Evolutionary conservation across 2,113 vertebrate species (phyloP), one percentile per base, ranked within the genome.

Genomic region (Indri indri): DNA sequence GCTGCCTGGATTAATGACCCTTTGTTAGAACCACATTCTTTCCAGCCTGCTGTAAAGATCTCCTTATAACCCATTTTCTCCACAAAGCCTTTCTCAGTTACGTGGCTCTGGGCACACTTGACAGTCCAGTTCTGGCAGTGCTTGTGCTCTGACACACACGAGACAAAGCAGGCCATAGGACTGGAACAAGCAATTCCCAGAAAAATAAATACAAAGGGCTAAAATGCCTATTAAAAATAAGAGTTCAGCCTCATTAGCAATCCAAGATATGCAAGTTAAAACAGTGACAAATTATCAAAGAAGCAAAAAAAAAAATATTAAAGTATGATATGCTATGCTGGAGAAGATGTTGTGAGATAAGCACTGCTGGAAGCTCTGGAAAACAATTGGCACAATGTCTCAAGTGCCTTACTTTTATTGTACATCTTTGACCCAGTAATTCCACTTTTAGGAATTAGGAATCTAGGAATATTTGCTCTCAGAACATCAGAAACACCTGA

Each of bases 1-100:
- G 57, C 25, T 20, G 42, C 70, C 63, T 50, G 32, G 7, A 63
- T 85, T 71, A 18, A 80, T 5, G 22, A 34, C n/a, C 23, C 27
- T 92, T 95, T 59, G 66, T 88, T 4, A n/a, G 70, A 96, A 59
- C 8, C 11, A 34, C 65, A 30, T 50, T 50, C 63, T 81, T 30
- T 20, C 47, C 3, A 45, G 47, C 14, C 45, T 85, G 40, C 10
- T 8, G 7, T 0, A 25, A 42, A 66, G 57, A 63, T 34, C 81
- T 95, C 88, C 81, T n/a, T 2, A 7, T 47, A 30, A 66, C 32
- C 8, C 81, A 37, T 54, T 91, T 71, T 92, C 37, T 57, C 52
- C 25, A 40, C n/a, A 89, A 93, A 52, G 88, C 8, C 66, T 23
- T 45, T 47, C 95, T 94, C 17, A 3, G 74, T 40, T 54, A 11